phyloP scores from a whole-genome alignment of 1,140 invertebrate genomes.

The Antheraea mylitta region DNA sequence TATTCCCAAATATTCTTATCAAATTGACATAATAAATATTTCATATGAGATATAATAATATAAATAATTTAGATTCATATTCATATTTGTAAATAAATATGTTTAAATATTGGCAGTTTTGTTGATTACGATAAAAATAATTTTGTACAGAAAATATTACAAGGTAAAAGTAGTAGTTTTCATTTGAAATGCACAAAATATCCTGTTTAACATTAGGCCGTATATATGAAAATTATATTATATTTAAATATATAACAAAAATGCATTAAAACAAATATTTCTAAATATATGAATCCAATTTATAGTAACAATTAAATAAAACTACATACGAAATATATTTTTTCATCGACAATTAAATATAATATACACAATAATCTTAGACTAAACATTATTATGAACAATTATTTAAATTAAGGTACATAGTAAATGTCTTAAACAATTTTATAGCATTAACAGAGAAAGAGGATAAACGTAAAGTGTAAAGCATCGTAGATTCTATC shows the following conservation, averaged over 20 bases:
- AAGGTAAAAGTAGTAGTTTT: neutral
- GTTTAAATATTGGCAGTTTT: neutral
- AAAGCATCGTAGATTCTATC: too few relatives aligned
- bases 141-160: neutral
- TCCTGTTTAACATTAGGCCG: neutral
- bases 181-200: neutral
- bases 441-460: too few relatives aligned
- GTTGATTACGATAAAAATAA: neutral
- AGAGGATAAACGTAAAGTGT: too few relatives aligned
- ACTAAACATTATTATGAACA: too few relatives aligned
- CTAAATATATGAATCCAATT: too few relatives aligned
- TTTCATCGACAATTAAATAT: too few relatives aligned
- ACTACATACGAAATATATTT: too few relatives aligned
- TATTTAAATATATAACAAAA: neutral
- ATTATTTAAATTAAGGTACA: too few relatives aligned
- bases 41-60: neutral
- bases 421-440: too few relatives aligned
- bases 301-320: too few relatives aligned
- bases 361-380: too few relatives aligned
- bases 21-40: conserved; percentile 45
- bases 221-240: neutral
- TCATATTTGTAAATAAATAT: neutral
- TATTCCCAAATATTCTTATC: conserved; percentile 16
- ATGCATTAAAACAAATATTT: too few relatives aligned
- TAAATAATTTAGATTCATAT: conserved; percentile 6